Percentiles rank a stretch among this genome's conserved stretches.
phyloP scores from a whole-genome alignment of 2,113 vertebrate genomes.

The Urocitellus parryii region DNA sequence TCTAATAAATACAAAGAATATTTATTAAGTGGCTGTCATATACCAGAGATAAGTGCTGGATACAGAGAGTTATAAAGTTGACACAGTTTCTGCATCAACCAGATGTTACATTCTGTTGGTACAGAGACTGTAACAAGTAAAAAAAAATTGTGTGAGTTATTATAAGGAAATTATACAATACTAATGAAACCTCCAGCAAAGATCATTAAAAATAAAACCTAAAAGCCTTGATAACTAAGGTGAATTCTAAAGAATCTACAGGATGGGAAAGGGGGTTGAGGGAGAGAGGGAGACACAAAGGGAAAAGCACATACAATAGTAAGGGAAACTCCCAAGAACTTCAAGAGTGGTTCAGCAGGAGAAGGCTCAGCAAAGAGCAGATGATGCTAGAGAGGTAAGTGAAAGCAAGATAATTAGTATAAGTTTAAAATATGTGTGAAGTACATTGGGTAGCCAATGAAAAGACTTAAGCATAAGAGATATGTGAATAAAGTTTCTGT shows the following conservation, averaged over 20 bases:
- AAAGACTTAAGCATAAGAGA: background rate
- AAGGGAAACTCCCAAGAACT: too few relatives aligned
- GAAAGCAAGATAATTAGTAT: background rate
- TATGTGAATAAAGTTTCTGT: background rate
- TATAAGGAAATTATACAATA: background rate
- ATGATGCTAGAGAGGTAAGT: background rate
- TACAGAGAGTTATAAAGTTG: background rate
- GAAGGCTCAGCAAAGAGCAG: background rate
- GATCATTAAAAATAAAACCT: background rate
- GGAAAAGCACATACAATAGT: too few relatives aligned
- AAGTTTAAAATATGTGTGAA: background rate
- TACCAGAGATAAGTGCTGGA: background rate
- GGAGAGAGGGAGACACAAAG: too few relatives aligned
- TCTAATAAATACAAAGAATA: background rate
- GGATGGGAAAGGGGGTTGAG: too few relatives aligned
- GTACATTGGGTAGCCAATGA: fast-evolving
- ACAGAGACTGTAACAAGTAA: background rate
- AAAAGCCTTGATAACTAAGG: too few relatives aligned
- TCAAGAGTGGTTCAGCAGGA: background rate
- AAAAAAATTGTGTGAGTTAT: background rate
- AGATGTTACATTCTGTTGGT: background rate
- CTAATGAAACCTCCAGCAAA: background rate
- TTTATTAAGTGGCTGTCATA: background rate
- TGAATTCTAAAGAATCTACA: too few relatives aligned
- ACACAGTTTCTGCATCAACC: background rate